Conservation (phyloP, 2,113 vertebrate species). For the Sterrhoptilus dennistouni region DNA sequence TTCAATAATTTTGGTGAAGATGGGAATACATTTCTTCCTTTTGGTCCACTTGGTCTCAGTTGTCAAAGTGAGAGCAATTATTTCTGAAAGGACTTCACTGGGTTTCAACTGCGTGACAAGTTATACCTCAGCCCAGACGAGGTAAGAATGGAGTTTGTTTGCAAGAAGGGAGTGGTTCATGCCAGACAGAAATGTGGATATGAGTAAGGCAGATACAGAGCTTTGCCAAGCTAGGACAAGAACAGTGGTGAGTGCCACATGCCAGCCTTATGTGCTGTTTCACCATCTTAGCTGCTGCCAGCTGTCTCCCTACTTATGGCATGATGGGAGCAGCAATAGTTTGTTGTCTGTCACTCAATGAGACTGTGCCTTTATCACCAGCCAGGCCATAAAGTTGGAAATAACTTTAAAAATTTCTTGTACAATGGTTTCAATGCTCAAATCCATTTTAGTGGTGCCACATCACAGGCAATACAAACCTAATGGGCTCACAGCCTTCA, state of each 20-base stretch:
- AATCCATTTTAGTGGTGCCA: background rate
- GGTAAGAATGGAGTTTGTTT: background rate
- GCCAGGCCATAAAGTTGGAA: background rate
- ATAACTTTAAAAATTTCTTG: background rate
- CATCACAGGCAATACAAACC: background rate
- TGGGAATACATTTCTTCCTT: background rate
- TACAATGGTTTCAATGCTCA: background rate
- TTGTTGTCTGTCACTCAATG: background rate
- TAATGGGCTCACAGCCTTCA: background rate
- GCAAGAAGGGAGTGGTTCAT: background rate
- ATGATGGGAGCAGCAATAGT: background rate
- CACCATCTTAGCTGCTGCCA: background rate
- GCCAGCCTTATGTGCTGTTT: background rate
- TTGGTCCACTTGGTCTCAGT: background rate
- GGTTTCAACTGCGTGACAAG: background rate
- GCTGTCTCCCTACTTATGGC: background rate
- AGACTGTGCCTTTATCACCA: background rate
- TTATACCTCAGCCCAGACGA: background rate
- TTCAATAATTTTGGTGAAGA: background rate
- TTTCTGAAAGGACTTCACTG: background rate
- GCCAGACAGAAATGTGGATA: background rate
- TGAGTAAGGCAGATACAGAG: background rate
- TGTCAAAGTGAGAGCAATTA: background rate
- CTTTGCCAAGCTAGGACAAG: background rate
- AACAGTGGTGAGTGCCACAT: background rate